These are phyloP conservation scores for Andrena fulva DNA, from an alignment of 2,888 invertebrate genomes.

Conservation along the genomic window DNA sequence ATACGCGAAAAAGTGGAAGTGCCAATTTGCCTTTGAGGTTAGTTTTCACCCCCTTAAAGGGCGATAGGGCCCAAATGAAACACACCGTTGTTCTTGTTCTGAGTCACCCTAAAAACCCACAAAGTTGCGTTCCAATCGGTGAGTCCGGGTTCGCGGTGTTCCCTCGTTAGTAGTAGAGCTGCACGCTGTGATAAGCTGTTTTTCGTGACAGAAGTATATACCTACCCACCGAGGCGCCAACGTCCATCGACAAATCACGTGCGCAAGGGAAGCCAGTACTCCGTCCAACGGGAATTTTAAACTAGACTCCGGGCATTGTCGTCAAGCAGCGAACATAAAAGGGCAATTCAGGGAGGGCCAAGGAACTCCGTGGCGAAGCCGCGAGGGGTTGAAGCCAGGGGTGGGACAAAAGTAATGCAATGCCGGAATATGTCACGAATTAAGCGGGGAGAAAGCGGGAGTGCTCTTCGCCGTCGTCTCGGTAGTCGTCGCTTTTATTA, in stretches of 20 bases:
- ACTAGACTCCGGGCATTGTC: constrained; percentile 42
- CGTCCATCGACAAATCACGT: constrained; percentile 14
- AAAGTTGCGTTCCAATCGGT: too few species aligned
- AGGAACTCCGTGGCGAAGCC: constrained; percentile 61
- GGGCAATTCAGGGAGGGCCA: constrained; percentile 64
- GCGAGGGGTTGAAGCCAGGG: constrained; percentile 67
- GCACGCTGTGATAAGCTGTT: background rate
- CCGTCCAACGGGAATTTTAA: constrained; percentile 45
- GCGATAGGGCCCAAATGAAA: too few species aligned
- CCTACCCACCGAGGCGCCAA: background rate
- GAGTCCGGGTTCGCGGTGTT: too few species aligned
- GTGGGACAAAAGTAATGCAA: constrained; percentile 81
- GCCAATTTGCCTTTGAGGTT: too few species aligned
- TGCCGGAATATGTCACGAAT: constrained; percentile 84
- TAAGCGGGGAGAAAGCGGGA: constrained; percentile 81
- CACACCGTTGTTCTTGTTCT: too few species aligned
- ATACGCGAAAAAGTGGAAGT: too few species aligned
- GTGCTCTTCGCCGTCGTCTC: constrained; percentile 80
- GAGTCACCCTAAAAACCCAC: too few species aligned
- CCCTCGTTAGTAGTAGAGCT: background rate
- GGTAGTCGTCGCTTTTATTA: constrained; percentile 83
- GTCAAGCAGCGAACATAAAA: constrained; percentile 66
- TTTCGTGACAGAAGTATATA: background rate
- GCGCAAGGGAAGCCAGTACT: background rate
- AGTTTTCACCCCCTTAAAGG: too few species aligned